Evolutionary conservation across 2,113 vertebrate genomes (phyloP).

Genomic region (Notothenia coriiceps): DNA sequence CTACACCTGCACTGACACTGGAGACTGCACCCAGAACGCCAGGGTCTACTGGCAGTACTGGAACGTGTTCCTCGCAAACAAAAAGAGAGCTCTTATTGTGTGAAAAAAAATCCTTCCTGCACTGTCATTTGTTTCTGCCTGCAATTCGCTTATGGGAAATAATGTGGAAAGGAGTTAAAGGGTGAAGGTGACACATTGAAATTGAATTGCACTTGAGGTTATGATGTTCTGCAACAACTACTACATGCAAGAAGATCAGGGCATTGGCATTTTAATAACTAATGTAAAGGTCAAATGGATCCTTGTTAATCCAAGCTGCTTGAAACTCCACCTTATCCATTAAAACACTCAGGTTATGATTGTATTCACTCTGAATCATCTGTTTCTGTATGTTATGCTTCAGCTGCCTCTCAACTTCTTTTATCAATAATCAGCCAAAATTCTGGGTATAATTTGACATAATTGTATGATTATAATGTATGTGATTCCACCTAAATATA

Average conservation of each 20-base stretch:
- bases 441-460: neutral
- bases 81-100: slow-evolving; percentile 51
- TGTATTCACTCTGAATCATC: slow-evolving; percentile 7
- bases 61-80: slow-evolving; percentile 50
- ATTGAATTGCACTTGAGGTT: neutral
- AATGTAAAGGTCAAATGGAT: neutral
- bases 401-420: neutral
- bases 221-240: neutral
- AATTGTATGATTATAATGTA: neutral
- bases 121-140: neutral
- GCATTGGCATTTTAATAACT: neutral
- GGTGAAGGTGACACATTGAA: neutral
- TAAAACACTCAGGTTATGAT: slow-evolving; percentile 17
- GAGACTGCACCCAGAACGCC: slow-evolving; percentile 45
- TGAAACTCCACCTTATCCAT: slow-evolving; percentile 22
- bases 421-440: neutral
- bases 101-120: slow-evolving; percentile 29
- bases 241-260: neutral
- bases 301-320: neutral
- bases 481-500: neutral
- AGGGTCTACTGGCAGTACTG: slow-evolving; percentile 61
- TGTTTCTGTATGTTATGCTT: slow-evolving; percentile 5
- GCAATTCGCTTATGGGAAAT: slow-evolving; percentile 11
- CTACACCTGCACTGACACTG: slow-evolving; percentile 35
- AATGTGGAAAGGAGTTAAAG: neutral